Evolutionary conservation across 2,113 vertebrate genomes (phyloP).

Genomic region (Falco punctatus): DNA sequence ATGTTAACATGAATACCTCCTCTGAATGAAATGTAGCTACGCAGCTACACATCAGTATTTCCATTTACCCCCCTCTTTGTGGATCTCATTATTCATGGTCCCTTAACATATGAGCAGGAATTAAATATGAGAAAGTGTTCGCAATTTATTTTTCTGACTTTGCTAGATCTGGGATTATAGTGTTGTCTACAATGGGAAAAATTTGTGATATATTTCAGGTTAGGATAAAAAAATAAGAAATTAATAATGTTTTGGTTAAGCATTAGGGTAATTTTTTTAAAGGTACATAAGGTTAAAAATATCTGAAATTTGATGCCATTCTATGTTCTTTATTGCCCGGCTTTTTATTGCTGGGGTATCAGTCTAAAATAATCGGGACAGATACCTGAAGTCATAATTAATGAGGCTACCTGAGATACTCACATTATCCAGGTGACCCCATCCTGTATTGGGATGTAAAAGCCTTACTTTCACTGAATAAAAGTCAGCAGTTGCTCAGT

Average conservation of each 20-base stretch:
- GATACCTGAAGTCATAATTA: not conserved
- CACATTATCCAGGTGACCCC: not conserved
- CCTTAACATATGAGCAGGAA: not conserved
- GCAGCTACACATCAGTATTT: not conserved
- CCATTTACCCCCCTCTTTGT: not conserved
- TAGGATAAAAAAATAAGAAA: not conserved
- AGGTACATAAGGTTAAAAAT: not conserved
- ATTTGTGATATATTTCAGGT: not conserved
- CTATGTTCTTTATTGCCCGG: not conserved
- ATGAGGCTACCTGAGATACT: not conserved
- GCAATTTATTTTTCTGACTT: not conserved
- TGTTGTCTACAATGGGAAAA: not conserved
- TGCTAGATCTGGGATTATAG: not conserved
- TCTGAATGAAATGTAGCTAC: not conserved
- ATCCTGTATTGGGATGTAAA: not conserved
- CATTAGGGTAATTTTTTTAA: not conserved
- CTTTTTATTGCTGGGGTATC: not conserved
- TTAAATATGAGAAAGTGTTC: not conserved
- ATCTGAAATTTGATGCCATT: not conserved
- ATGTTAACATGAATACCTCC: not conserved
- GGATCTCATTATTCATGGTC: not conserved
- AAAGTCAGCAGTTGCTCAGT: not conserved
- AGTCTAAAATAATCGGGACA: not conserved
- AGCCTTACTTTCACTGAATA: not conserved
- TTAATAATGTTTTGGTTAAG: not conserved